Base-by-base conservation (phyloP, 1,140 invertebrate genomes). In the Euura saliciscinereae region DNA sequence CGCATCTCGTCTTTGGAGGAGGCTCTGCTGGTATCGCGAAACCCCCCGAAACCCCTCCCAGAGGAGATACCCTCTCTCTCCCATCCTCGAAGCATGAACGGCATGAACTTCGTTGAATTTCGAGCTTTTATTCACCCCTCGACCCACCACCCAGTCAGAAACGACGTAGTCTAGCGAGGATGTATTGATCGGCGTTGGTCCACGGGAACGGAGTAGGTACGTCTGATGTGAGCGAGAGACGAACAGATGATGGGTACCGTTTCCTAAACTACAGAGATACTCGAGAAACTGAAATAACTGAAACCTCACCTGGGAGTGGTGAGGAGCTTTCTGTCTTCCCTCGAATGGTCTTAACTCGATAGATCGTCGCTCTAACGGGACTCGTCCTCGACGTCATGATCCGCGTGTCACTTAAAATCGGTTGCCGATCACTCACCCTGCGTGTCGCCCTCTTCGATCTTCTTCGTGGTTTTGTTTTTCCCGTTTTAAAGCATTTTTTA, bases 361-460 rank as follows among this genome's bases (percentile, higher is more conserved):
- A 82, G 82, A 84, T 84, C 77, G 76, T 72, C 71, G 71, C 65
- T 67, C 51, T 45, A 10, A 67, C 74, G 71, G 71, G 76, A 77
- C 79, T 80, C 75, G 75, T 78, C 74, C 75, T 67, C 28, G 74
- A 78, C 77, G 81, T 83, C 79, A 78, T 82, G 76, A 77, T 76
- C 73, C 76, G 67, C 8, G n/a, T 59, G 51, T 59, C 51, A 59
- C 8, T 59, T n/a, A 72, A 28, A 28, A 28, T 82, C 79, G 75
- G 74, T 75, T 75, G 76, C 71, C 76, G 78, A 77, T 83, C 80
- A 79, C 74, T 73, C 77, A 75, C 73, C 74, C 78, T 28, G 28
- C 28, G 28, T 28, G 28, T 28, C 28, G 28, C 28, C 28, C 28
- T 28, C 28, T 28, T 28, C 28, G 0, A 28, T 28, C 28, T 28